Conservation (phyloP, 2,113 vertebrate genomes). For the Xiphophorus couchianus region DNA sequence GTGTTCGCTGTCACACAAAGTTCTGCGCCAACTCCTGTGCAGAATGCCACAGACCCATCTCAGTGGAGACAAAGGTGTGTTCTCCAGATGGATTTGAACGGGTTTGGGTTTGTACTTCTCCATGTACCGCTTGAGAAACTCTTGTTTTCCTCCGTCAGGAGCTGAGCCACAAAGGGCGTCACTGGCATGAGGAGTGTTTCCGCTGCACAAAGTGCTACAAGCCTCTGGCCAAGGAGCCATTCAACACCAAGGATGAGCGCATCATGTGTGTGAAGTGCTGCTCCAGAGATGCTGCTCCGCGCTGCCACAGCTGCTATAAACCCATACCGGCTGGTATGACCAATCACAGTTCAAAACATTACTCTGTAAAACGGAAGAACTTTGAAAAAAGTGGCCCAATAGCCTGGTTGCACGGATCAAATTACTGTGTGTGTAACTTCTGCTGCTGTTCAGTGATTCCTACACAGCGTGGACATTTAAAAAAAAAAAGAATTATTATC, state of each 20-base stretch:
- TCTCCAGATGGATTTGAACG: background rate
- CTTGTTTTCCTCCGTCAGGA: conserved; percentile 79
- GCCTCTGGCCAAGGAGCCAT: conserved; percentile 92
- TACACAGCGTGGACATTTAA: no score
- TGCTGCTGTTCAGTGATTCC: background rate
- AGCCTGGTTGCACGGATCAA: no score
- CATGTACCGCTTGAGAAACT: background rate
- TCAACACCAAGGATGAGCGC: conserved; percentile 90
- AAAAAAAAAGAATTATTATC: no score
- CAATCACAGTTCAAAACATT: background rate
- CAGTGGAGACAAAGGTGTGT: conserved; percentile 87
- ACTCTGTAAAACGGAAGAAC: background rate
- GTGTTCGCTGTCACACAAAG: conserved; percentile 93
- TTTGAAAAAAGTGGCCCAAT: no score
- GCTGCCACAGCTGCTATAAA: conserved; percentile 94
- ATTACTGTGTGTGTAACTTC: background rate
- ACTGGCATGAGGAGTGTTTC: conserved; percentile 96
- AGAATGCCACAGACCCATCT: conserved; percentile 90
- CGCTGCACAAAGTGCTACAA: conserved; percentile 90
- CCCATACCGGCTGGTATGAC: conserved; percentile 86
- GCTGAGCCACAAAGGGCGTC: conserved; percentile 90
- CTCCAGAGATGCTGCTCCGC: conserved; percentile 85
- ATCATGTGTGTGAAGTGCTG: conserved; percentile 93
- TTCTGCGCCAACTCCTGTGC: conserved; percentile 92
- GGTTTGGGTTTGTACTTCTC: background rate